Conservation (phyloP, 2,797 vertebrate species). For the Sebastolobus altivelis region DNA sequence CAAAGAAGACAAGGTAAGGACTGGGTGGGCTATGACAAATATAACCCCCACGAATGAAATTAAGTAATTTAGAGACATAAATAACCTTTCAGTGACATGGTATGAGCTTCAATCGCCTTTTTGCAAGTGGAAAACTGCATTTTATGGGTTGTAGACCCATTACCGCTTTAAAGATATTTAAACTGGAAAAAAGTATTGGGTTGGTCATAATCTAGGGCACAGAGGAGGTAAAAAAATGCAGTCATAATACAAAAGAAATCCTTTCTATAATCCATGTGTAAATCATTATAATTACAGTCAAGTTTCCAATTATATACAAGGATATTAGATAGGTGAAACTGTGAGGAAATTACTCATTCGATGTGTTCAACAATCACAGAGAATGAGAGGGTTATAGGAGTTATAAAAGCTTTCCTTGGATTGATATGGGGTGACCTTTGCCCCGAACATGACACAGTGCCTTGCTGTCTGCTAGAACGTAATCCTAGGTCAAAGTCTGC, state of each 20-base stretch:
- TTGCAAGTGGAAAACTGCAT: too few relatives aligned
- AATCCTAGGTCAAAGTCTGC: slow-evolving; percentile 87
- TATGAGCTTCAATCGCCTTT: not conserved
- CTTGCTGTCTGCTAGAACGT: slow-evolving; percentile 81
- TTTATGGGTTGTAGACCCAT: too few relatives aligned
- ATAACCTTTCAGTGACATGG: not conserved
- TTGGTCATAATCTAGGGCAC: not conserved
- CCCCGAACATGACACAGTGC: slow-evolving; percentile 70
- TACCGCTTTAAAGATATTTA: too few relatives aligned
- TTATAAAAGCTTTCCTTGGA: slow-evolving; percentile 32
- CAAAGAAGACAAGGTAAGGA: not conserved
- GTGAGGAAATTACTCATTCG: slow-evolving; percentile 30
- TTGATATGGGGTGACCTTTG: slow-evolving; percentile 78
- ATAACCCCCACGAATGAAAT: too few relatives aligned
- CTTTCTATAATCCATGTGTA: not conserved
- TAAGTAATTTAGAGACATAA: not conserved
- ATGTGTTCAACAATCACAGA: slow-evolving; percentile 25
- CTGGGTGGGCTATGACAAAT: too few relatives aligned
- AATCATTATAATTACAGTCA: not conserved
- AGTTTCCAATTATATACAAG: not conserved
- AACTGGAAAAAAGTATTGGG: not conserved
- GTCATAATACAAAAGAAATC: not conserved
- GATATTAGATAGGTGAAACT: not conserved
- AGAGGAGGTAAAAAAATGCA: not conserved
- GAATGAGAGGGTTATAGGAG: slow-evolving; percentile 44